Base-by-base conservation (phyloP, 92 coral and sea anemone species). In the Chrysogorgia sp. region DNA sequence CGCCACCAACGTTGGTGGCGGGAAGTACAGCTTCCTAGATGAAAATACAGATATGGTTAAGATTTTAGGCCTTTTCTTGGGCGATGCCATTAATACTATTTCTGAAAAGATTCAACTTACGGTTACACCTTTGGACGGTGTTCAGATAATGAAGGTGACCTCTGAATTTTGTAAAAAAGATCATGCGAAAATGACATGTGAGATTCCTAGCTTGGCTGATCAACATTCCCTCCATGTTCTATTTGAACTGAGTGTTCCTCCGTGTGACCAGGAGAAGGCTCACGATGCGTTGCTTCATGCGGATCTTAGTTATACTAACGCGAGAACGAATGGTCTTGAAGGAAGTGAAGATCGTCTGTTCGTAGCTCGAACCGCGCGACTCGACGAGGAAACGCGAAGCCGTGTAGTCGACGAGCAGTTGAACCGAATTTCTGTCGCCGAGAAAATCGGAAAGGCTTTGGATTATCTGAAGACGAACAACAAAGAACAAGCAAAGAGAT, bases 321-420 rank as follows among this genome's bases (percentile, higher is more conserved):
- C 78, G 63, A 57, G 52, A n/a, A 71, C 78, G 47, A 64, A 71
- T 34, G 63, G 78, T 14, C 63, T 25, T 2, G 78, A 71, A 71
- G 78, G 78, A 30, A 55, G 78, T 10, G 78, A 71, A 21, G 78
- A 71, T 29, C 53, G 2, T 35, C 64, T 71, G 1, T 52, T 43
- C 64, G 78, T 71, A 10, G 63, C 78, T 13, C 78, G 78, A 25
- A 50, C 47, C 8, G 31, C 33, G 22, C 15, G 3, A 8, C 48
- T 52, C 64, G 78, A 71, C 31, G 14, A 25, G n/a, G 63, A 32
- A 55, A 55, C 64, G 2, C 19, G 52, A 33, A 71, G 78, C 41
- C 78, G 19, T 1, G 78, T 52, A 1, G 64, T 71, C 0, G 78
- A 55, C 25, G 78, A 71, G 53, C 78, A 71, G 32, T 35, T 71